Evolutionary conservation across 1,140 invertebrate species (phyloP).

Genomic region (Probaryconus sp.): DNA sequence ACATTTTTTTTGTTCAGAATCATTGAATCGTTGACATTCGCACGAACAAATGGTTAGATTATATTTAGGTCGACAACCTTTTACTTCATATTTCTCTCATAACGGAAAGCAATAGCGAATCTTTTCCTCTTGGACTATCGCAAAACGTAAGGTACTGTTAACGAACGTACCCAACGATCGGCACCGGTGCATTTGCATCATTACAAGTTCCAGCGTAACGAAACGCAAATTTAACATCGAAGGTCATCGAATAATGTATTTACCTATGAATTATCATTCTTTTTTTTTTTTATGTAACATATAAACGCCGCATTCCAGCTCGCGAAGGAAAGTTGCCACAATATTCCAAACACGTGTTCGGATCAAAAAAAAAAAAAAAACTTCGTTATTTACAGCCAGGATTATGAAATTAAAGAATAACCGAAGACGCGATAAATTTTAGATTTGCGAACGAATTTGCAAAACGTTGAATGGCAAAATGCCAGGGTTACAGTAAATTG

Average conservation of each 20-base stretch:
- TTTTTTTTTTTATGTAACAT: constrained; percentile 51
- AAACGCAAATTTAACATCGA: constrained; percentile 53
- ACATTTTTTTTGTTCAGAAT: constrained; percentile 1
- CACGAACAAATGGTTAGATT: constrained; percentile 7
- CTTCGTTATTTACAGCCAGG: constrained; percentile 21
- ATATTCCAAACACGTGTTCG: constrained; percentile 40
- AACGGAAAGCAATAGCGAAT: constrained; percentile 41
- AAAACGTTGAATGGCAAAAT: no score
- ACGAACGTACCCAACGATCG: constrained; percentile 7
- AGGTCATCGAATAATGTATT: constrained; percentile 59
- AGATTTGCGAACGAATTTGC: no score
- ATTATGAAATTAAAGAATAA: constrained; percentile 7
- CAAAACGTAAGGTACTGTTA: constrained; percentile 46
- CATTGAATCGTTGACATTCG: not conserved
- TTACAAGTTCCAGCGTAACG: constrained; percentile 14
- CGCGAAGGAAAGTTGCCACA: constrained; percentile 31
- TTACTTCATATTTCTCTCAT: constrained; percentile 19
- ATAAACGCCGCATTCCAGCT: constrained; percentile 24
- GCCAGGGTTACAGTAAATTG: no score
- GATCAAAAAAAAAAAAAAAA: constrained; percentile 48
- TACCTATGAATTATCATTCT: constrained; percentile 60
- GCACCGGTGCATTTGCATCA: constrained; percentile 34
- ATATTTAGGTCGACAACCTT: constrained; percentile 39
- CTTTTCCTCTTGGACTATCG: constrained; percentile 17
- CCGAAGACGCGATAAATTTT: no score